Base-by-base conservation (phyloP, 2,797 vertebrate genomes). In the Centropyge bicolor region DNA sequence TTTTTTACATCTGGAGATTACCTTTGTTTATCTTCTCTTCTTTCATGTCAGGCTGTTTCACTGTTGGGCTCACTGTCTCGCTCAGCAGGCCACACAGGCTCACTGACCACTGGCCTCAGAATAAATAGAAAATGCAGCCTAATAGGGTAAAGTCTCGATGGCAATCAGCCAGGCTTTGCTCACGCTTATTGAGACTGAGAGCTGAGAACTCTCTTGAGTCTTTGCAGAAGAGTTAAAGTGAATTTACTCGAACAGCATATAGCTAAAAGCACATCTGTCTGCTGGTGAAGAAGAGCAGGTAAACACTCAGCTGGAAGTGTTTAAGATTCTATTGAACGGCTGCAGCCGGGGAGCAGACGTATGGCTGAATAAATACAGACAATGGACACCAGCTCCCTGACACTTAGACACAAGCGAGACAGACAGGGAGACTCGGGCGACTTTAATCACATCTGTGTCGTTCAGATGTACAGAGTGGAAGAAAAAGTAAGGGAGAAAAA, bases 61-160 rank as follows among this genome's bases (percentile, higher is more conserved):
- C 49, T 70, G 46, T 5, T 27, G 8, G 11, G 38, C n/a, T 61
- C 38, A 72, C 54, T 54, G 69, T 74, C 38, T 31, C 16, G 1
- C 45, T 11, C 71, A 74, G 48, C 51, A 8, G 64, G 48, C 48
- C 35, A 22, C 60, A 14, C 3, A 22, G 57, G 14, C 43, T 74
- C 24, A 71, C 1, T 17, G 38, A 48, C 55, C 72, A 69, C 59
- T 38, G 56, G 68, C 76, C 40, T 59, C 51, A 11, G 46, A 78
- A 78, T 80, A 70, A 84, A 89, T 56, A 61, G 24, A 80, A 74
- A 71, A 77, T 69, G 13, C 20, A 38, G 59, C 55, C 49, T 75
- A 48, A 76, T 74, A 65, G 43, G 22, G 31, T 49, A 17, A 76
- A 70, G 67, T 66, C 77, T 64, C 79, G 7, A 31, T 65, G 80